Percentiles rank a stretch among this genome's conserved stretches.
phyloP scores from a whole-genome alignment of 2,113 vertebrate species.

The Phasianus colchicus region DNA sequence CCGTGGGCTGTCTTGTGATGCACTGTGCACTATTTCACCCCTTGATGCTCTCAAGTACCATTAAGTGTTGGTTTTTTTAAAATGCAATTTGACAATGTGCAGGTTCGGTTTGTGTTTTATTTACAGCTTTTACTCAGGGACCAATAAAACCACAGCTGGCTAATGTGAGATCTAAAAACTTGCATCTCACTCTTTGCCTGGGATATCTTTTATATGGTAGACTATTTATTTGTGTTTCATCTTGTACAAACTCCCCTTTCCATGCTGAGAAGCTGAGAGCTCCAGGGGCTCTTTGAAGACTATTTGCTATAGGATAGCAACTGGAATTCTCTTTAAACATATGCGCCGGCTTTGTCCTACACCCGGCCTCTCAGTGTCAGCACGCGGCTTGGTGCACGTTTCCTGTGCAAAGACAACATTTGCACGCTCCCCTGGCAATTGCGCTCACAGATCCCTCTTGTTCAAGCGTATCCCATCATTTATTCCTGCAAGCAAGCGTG shows the following conservation, averaged over 20 bases:
- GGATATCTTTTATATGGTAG: conserved; percentile 65
- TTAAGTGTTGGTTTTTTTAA: conserved; percentile 3
- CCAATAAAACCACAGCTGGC: conserved; percentile 75
- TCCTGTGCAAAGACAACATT: conserved; percentile 67
- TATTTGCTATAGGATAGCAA: conserved; percentile 71
- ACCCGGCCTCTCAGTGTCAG: conserved; percentile 64
- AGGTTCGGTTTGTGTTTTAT: conserved; percentile 61
- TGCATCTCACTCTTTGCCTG: conserved; percentile 59
- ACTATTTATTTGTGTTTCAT: conserved; percentile 75
- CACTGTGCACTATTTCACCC: rapidly evolving
- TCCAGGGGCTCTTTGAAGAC: conserved; percentile 77
- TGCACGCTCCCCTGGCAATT: conserved; percentile 52
- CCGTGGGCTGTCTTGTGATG: conserved; percentile 23
- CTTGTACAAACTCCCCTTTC: conserved; percentile 65
- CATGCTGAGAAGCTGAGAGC: conserved; percentile 72
- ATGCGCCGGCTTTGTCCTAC: conserved; percentile 56
- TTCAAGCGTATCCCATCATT: conserved; percentile 34
- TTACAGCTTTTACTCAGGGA: conserved; percentile 69
- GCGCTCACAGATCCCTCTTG: conserved; percentile 43
- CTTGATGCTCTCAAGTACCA: conserved; percentile 32
- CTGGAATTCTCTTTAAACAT: conserved; percentile 74
- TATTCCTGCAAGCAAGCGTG: conserved; percentile 16
- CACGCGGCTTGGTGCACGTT: conserved; percentile 35
- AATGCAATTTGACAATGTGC: conserved; percentile 42
- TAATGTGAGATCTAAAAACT: conserved; percentile 68